Evolutionary conservation across 1,140 invertebrate genomes (phyloP).

Genomic region (Drosophila repleta): DNA sequence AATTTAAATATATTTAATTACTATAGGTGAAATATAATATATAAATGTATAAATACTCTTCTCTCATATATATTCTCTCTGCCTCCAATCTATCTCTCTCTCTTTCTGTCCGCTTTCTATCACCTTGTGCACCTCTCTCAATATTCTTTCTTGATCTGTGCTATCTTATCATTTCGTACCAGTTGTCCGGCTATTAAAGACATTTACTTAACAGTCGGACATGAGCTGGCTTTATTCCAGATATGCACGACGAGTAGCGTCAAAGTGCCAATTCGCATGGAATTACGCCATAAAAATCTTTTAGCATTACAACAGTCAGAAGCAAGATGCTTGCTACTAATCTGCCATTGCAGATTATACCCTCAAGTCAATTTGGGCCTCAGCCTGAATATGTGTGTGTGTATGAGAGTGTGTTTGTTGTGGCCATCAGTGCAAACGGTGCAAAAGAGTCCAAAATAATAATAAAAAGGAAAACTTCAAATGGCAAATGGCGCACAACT

Average conservation of each 20-base stretch:
- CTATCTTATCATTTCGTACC: background rate
- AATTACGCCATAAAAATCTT: slow-evolving; percentile 76
- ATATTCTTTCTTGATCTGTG: background rate
- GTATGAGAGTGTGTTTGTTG: slow-evolving; percentile 25
- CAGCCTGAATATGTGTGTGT: slow-evolving; percentile 7
- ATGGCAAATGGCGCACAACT: slow-evolving; percentile 80
- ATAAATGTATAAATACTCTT: too few species aligned
- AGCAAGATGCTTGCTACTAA: slow-evolving; percentile 54
- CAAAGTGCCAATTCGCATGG: slow-evolving; percentile 36
- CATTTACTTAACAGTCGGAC: slow-evolving; percentile 45
- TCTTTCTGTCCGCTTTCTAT: background rate
- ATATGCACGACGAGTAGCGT: slow-evolving; percentile 8
- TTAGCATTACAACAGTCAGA: slow-evolving; percentile 61
- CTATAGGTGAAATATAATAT: too few species aligned
- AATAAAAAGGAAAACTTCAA: slow-evolving; percentile 57
- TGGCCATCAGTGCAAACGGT: slow-evolving; percentile 71
- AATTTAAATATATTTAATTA: too few species aligned
- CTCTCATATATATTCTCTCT: too few species aligned
- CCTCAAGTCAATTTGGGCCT: slow-evolving; percentile 34
- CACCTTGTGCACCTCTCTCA: too few species aligned
- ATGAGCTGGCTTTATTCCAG: slow-evolving; percentile 43
- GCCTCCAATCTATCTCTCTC: too few species aligned
- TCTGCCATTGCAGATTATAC: slow-evolving; percentile 73
- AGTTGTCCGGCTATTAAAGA: slow-evolving; percentile 30
- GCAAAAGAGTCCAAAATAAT: slow-evolving; percentile 51